These are phyloP conservation scores for Leucophenga montana DNA, from an alignment of 2,888 invertebrate species.

Conservation along the genomic window DNA sequence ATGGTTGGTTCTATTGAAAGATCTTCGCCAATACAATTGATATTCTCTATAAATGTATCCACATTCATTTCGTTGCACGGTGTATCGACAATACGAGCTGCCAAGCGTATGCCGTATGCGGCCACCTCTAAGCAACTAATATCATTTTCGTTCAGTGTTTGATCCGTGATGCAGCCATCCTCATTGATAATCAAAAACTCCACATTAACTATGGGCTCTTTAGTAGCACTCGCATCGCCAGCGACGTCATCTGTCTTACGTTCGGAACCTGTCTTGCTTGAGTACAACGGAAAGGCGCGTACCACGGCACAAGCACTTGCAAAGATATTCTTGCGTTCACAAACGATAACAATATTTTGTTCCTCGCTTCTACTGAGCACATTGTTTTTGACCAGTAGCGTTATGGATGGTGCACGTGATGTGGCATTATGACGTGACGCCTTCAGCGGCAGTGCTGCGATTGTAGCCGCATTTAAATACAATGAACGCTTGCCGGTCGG, in stretches of 20 bases:
- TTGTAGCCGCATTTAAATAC: constrained; percentile 83
- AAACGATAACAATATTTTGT: constrained; percentile 85
- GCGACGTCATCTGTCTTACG: constrained; percentile 28
- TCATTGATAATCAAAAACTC: constrained; percentile 74
- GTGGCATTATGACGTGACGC: constrained; percentile 88
- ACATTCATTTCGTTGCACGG: constrained; percentile 91
- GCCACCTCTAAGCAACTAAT: constrained; percentile 75
- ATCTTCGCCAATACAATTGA: constrained; percentile 78
- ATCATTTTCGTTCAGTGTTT: constrained; percentile 60
- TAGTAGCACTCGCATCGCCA: constrained; percentile 37
- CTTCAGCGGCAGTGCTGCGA: constrained; percentile 85
- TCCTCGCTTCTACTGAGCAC: constrained; percentile 79
- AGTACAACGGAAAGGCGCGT: constrained; percentile 85
- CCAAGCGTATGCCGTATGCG: constrained; percentile 79
- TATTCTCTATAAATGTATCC: constrained; percentile 83
- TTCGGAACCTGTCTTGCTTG: constrained; percentile 60
- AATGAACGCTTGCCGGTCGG: constrained; percentile 84
- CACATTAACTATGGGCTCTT: constrained; percentile 73
- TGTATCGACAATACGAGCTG: constrained; percentile 89
- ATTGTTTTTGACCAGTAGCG: constrained; percentile 81
- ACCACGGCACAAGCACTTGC: constrained; percentile 88
- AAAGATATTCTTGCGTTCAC: constrained; percentile 83
- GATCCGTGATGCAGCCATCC: constrained; percentile 59
- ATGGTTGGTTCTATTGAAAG: constrained; percentile 80
- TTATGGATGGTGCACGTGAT: constrained; percentile 83